Evolutionary conservation across 2,888 invertebrate genomes (phyloP).

Genomic region (Lissocephala sabroskyi): DNA sequence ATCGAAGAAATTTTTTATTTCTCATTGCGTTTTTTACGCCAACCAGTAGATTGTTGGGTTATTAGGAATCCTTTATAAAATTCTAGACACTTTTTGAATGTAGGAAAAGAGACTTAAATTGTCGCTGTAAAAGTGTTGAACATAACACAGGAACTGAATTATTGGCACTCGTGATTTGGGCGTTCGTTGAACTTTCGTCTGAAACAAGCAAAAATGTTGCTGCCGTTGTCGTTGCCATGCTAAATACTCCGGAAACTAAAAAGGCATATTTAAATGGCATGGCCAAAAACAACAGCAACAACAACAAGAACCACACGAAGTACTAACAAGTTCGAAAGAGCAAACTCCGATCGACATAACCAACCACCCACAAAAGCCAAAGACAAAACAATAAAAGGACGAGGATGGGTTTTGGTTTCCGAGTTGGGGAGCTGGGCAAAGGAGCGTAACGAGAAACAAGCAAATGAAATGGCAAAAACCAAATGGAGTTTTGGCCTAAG

Average conservation of each 20-base stretch:
- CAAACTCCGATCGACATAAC: conserved; percentile 25
- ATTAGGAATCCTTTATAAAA: too few species aligned
- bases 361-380: conserved; percentile 12
- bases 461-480: conserved; percentile 48
- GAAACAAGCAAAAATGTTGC: not conserved
- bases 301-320: conserved; percentile 20
- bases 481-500: conserved; percentile 28
- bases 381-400: conserved; percentile 8
- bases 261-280: conserved; percentile 47
- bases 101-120: too few species aligned
- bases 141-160: conserved; percentile 36
- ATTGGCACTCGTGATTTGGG: conserved; percentile 52
- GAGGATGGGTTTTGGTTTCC: not conserved
- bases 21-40: too few species aligned
- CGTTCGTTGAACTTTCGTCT: conserved; percentile 45
- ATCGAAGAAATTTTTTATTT: too few species aligned
- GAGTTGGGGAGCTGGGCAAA: conserved; percentile 6
- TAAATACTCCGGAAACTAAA: conserved; percentile 45
- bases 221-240: conserved; percentile 43
- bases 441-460: conserved; percentile 18
- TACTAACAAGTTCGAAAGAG: conserved; percentile 21
- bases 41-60: too few species aligned
- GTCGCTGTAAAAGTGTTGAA: not conserved
- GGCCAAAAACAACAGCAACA: conserved; percentile 26
- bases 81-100: too few species aligned